Evolutionary conservation across 1,140 invertebrate genomes (phyloP).

Genomic region (Venturia canescens): DNA sequence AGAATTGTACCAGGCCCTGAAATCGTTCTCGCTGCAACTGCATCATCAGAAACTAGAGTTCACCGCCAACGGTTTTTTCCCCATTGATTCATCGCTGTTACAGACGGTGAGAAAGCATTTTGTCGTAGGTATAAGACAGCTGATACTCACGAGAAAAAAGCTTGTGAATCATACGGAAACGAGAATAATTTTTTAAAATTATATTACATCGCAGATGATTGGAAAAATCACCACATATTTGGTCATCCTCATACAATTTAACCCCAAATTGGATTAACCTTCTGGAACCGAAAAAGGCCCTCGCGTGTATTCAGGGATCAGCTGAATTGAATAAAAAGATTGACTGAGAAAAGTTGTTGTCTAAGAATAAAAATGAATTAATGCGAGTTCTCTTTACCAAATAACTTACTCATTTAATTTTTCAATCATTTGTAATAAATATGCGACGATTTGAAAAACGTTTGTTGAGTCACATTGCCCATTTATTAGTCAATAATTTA

Average conservation of each 20-base stretch:
- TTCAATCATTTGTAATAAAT: too few relatives aligned
- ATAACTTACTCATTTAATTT: too few relatives aligned
- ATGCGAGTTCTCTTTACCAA: too few relatives aligned
- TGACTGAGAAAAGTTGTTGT: too few relatives aligned
- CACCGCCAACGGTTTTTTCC: conserved; percentile 38
- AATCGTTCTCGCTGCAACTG: conserved; percentile 43
- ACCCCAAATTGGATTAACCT: conserved; percentile 25
- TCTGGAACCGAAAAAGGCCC: neutral
- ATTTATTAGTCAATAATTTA: too few relatives aligned
- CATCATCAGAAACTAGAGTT: conserved; percentile 51
- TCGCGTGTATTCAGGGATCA: too few relatives aligned
- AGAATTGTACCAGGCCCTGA: conserved; percentile 34
- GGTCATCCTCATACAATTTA: conserved; percentile 47
- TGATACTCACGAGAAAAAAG: too few relatives aligned
- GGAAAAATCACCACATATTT: conserved; percentile 43
- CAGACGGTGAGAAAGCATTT: conserved; percentile 28
- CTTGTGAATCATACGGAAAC: neutral
- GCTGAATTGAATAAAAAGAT: too few relatives aligned
- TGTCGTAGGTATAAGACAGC: neutral
- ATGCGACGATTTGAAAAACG: too few relatives aligned
- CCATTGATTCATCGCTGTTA: conserved; percentile 40
- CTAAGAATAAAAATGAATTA: too few relatives aligned
- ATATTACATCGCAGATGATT: conserved; percentile 8
- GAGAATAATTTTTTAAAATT: neutral
- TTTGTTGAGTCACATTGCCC: too few relatives aligned